Conservation (phyloP, 2,113 vertebrate genomes). For the Vidua macroura region DNA sequence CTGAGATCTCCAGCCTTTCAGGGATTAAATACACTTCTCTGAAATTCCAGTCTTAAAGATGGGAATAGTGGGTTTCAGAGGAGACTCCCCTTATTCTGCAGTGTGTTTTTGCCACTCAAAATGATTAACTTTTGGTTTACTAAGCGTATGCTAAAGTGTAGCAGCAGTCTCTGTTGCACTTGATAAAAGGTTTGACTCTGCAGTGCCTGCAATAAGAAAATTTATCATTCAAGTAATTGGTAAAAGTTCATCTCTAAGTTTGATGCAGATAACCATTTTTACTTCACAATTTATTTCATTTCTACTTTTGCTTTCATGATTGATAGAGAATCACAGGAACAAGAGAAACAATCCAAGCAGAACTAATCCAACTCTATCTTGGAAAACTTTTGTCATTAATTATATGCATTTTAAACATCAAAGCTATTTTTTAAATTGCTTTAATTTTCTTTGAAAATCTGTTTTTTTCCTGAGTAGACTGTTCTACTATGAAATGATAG, state of each 20-base stretch:
- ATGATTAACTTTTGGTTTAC: not conserved
- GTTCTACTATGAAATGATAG: not conserved
- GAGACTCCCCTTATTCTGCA: not conserved
- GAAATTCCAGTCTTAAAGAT: not conserved
- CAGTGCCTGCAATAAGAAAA: not conserved
- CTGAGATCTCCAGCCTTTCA: not conserved
- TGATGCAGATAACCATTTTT: not conserved
- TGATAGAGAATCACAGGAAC: not conserved
- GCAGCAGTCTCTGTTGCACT: not conserved
- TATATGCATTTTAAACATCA: conserved; percentile 1
- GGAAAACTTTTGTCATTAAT: not conserved
- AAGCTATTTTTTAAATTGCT: conserved; percentile 11
- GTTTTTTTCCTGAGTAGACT: not conserved
- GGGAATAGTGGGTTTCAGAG: not conserved
- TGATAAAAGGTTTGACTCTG: not conserved
- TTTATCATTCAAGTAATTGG: not conserved
- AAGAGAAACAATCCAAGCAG: conserved; percentile 1
- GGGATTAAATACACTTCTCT: not conserved
- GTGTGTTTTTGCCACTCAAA: not conserved
- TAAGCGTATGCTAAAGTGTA: not conserved
- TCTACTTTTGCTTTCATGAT: not conserved
- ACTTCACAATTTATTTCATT: not conserved
- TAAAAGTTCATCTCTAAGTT: not conserved
- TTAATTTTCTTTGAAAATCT: conserved; percentile 16
- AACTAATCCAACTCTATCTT: conserved; percentile 14